phyloP scores from a whole-genome alignment of 2,797 vertebrate genomes.

The Loris lydekkerianus region DNA sequence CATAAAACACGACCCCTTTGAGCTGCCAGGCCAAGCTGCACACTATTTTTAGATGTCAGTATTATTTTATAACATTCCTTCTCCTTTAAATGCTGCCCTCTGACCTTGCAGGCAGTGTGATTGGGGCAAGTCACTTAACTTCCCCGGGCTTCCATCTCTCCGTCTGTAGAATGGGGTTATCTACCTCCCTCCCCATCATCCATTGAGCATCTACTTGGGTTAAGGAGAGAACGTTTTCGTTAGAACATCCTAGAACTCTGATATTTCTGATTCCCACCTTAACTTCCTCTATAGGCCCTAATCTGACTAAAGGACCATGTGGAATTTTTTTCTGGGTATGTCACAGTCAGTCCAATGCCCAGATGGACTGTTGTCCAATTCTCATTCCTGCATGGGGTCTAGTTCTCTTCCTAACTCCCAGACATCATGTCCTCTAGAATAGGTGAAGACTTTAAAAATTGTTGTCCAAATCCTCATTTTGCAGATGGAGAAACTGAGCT shows the following conservation, averaged over 20 bases:
- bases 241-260: background rate
- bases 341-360: background rate
- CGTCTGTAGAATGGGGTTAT: background rate
- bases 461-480: background rate
- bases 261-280: background rate
- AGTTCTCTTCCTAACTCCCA: background rate
- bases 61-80: conserved; percentile 84
- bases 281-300: background rate
- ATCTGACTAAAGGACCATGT: background rate
- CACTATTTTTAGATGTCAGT: conserved; percentile 83
- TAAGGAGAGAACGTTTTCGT: background rate
- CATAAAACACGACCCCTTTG: conserved; percentile 81
- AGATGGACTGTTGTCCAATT: background rate
- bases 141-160: conserved; percentile 31
- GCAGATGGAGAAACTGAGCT: conserved; percentile 3
- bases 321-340: background rate
- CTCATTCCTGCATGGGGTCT: background rate
- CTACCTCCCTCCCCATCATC: background rate
- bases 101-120: conserved; percentile 7
- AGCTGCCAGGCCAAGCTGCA: conserved; percentile 63
- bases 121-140: background rate
- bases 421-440: background rate
- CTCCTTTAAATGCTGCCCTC: conserved; percentile 70
- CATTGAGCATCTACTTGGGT: background rate
- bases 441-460: background rate